These are phyloP conservation scores for Archivesica marissinica DNA, from an alignment of 1,140 invertebrate genomes.

Conservation along the genomic window DNA sequence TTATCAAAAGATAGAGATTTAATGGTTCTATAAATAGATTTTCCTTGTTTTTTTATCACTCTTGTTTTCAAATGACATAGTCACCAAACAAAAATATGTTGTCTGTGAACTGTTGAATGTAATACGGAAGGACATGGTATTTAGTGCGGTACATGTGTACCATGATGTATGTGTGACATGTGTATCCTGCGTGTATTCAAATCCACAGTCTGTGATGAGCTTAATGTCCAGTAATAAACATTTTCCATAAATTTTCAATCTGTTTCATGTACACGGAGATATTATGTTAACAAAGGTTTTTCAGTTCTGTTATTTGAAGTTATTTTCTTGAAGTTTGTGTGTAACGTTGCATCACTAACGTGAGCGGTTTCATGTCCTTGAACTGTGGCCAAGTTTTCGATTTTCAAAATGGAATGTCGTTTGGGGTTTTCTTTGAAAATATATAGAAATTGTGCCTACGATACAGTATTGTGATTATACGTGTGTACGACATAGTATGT, in stretches of 20 bases:
- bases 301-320: neutral
- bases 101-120: constrained; percentile 1
- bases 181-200: neutral
- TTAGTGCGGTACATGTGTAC: constrained; percentile 5
- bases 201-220: neutral
- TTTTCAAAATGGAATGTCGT: neutral
- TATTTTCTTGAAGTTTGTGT: neutral
- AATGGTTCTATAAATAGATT: constrained; percentile 17
- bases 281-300: neutral
- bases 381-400: neutral
- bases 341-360: neutral
- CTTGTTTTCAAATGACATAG: neutral
- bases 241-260: neutral
- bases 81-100: constrained; percentile 7
- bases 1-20: neutral
- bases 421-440: constrained; percentile 17
- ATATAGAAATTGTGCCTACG: constrained; percentile 12
- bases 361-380: neutral
- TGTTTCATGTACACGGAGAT: neutral
- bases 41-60: constrained; percentile 5
- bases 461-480: constrained; percentile 33
- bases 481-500: neutral
- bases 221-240: constrained; percentile 11
- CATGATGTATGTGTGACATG: constrained; percentile 12
- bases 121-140: neutral